These are phyloP conservation scores for Thalassarche chlororhynchos DNA, from an alignment of 2,113 vertebrate genomes.

Conservation along the genomic window DNA sequence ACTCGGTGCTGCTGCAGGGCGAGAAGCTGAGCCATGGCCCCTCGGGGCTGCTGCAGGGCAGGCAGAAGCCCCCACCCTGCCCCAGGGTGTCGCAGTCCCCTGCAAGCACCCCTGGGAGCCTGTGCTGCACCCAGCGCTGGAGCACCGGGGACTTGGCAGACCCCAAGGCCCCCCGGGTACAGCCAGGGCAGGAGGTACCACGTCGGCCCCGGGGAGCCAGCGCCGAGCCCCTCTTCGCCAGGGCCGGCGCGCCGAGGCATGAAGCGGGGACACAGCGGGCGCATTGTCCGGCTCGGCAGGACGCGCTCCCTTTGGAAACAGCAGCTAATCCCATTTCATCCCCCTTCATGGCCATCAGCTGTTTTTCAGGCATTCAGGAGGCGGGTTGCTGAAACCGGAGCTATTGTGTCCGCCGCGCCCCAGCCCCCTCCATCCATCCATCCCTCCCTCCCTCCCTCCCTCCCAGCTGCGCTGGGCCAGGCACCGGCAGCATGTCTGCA, in stretches of 20 bases:
- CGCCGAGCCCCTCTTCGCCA: background rate
- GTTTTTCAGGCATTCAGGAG: constrained; percentile 67
- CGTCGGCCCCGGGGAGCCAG: background rate
- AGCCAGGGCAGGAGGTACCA: background rate
- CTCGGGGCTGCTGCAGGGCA: too few species aligned
- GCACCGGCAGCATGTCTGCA: rapidly evolving
- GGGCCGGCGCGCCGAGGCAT: background rate
- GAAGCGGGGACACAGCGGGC: background rate
- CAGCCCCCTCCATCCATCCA: background rate
- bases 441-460: background rate
- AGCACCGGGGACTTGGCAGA: rapidly evolving
- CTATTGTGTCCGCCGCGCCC: constrained; percentile 1
- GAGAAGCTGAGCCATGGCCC: rapidly evolving
- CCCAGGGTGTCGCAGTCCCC: background rate
- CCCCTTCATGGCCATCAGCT: constrained; percentile 67
- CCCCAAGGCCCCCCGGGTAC: background rate
- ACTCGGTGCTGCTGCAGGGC: rapidly evolving
- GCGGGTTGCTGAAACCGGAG: constrained; percentile 46
- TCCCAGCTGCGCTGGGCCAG: background rate
- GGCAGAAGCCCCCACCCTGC: background rate
- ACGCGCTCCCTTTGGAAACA: constrained; percentile 9
- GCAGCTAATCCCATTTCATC: constrained; percentile 73
- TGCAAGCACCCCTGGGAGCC: background rate
- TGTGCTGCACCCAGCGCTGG: background rate
- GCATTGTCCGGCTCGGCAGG: background rate